Evolutionary conservation across 1,140 invertebrate species (phyloP), one percentile per base, ranked within the genome.

Genomic region (Oppia nitens): DNA sequence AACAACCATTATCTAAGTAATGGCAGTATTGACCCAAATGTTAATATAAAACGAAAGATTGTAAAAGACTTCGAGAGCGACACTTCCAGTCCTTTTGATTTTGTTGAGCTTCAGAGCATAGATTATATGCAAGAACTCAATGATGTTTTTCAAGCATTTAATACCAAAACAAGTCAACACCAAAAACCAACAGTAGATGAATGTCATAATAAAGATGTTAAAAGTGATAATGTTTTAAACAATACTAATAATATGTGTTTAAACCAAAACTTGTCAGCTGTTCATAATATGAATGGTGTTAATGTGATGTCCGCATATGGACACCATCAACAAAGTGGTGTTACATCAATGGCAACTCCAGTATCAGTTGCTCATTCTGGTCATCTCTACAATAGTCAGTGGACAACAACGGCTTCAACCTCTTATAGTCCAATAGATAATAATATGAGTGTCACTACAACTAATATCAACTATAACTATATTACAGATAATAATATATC

Each of bases 51-150:
- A 24, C 12, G 2, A 4, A 2, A 55, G 14, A 17, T 25, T 17
- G 14, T 17, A 47, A 60, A 55, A 47, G 85, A 89, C 68, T 91
- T 91, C 74, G 86, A 90, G 72, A 81, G 83, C 68, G 85, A 88
- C 68, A 87, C 83, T 52, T 87, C 85, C 20, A 88, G 84, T 69
- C 87, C 87, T 0, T 91, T 90, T 73, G 87, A 91, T 74, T 86
- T 87, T 74, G 80, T 89, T 71, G 86, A 87, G 74, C 68, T 91
- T 27, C 88, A 90, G 72, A 87, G 85, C 40, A 84, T 91, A 47
- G 89, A 91, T 72, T 86, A 89, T 69, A 79, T 89, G 74, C 85
- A 88, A 70, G 80, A 87, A 69, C 72, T 91, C 49, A 85, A 85
- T 3, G 80, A 85, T 70, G 62, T 66, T 17, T 65, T 66, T 56